Base-by-base conservation (phyloP, 2,888 invertebrate species). In the Drosophila stalkeri region DNA sequence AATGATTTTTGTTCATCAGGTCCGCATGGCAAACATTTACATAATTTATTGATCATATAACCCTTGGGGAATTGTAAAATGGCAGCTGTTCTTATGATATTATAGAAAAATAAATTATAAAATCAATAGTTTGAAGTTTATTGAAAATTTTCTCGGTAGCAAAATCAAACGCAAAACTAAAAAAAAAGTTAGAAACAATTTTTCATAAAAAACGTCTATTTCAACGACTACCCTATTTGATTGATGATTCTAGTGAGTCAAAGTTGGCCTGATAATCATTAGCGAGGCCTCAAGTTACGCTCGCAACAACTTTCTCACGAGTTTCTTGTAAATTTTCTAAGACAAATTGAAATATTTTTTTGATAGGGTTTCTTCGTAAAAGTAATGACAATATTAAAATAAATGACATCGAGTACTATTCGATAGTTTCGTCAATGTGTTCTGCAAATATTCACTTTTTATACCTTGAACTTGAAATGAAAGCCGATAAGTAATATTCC, bases 341-440 rank as follows among this genome's bases (percentile, higher is more conserved):
- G 41, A 41, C 39, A 62, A 63, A 61, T 41, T 23, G 23, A 27
- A 27, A 41, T 2, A 14, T 62, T 46, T 62, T 46, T 60, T 62
- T 66, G 18, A 31, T 35, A 14, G 65, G 64, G 27, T 63, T 54
- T 39, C 27, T 14, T 3, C 60, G 52, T 33, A 56, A 59, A 80
- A 69, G 79, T 90, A 91, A 91, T 91, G 91, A 90, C 89, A 91
- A 82, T 90, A 91, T 91, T 91, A 91, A 91, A 91, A 91, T 91
- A 89, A 91, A 91, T 91, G 91, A 91, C 89, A 62, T 70, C 61
- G 59, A n/a, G 23, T 67, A 85, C 63, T 60, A 86, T 52, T 64
- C 27, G 80, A 86, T 86, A 85, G 74, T 77, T 82, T 79, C 55
- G 20, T 56, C 52, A 14, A 23, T 31, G 33, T 55, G 66, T 64